These are phyloP conservation scores for Bambusicola thoracicus DNA, from an alignment of 2,113 vertebrate genomes.

Conservation along the genomic window DNA sequence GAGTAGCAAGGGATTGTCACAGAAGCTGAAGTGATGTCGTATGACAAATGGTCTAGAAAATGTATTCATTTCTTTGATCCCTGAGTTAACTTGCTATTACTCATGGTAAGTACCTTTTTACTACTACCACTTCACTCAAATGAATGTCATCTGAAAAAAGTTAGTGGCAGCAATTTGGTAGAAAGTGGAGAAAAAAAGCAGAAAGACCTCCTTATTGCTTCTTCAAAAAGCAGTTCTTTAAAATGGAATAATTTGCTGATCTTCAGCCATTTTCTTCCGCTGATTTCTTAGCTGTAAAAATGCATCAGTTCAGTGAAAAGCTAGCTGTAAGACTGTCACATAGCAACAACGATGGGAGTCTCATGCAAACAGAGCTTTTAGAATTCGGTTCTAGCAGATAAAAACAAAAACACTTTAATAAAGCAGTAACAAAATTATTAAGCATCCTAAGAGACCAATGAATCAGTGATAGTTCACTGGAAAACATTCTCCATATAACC, in stretches of 20 bases:
- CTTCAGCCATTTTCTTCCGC: conserved; percentile 16
- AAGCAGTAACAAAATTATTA: background rate
- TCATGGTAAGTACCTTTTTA: conserved; percentile 70
- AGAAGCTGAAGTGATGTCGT: conserved; percentile 27
- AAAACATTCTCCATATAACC: background rate
- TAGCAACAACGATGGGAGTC: conserved; percentile 20
- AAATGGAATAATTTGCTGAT: background rate
- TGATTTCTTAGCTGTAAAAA: conserved; percentile 42
- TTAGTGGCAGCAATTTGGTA: conserved; percentile 42
- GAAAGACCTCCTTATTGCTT: conserved; percentile 71
- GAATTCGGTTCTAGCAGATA: conserved; percentile 47
- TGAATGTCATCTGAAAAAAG: conserved; percentile 76
- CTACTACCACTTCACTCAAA: conserved; percentile 75
- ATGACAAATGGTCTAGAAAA: conserved; percentile 55
- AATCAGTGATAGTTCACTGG: conserved; percentile 22
- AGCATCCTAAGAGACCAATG: conserved; percentile 22
- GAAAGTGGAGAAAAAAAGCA: conserved; percentile 56
- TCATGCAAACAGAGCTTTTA: conserved; percentile 28
- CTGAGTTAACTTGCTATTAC: conserved; percentile 78
- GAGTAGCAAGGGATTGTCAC: conserved; percentile 31
- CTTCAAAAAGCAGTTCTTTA: conserved; percentile 50
- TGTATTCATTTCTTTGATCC: conserved; percentile 74
- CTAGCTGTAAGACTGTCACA: conserved; percentile 1
- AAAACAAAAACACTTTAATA: conserved; percentile 29
- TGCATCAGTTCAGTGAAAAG: conserved; percentile 28